phyloP scores from a whole-genome alignment of 2,888 invertebrate genomes.

The Disparrhopalites patrizii region DNA sequence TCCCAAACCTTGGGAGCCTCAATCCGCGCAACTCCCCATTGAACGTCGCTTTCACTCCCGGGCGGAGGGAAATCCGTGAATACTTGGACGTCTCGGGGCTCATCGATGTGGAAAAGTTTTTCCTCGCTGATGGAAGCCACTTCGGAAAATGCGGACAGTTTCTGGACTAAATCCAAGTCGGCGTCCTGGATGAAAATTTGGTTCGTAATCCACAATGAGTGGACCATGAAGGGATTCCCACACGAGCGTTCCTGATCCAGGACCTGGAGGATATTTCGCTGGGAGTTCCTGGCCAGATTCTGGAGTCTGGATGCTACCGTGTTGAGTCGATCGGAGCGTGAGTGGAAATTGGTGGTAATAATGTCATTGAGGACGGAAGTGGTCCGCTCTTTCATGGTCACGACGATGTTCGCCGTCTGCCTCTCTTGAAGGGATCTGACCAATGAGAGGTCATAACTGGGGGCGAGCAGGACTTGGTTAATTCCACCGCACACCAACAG shows the following conservation, averaged over 20 bases:
- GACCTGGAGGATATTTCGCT: background rate
- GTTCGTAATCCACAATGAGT: background rate
- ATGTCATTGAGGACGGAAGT: background rate
- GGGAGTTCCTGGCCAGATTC: background rate
- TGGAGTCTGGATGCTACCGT: background rate
- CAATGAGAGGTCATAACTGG: background rate
- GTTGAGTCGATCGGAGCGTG: background rate
- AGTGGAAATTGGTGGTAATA: background rate
- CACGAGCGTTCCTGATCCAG: background rate
- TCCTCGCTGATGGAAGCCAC: background rate
- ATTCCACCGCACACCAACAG: too few species aligned
- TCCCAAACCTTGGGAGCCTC: slow-evolving; percentile 26
- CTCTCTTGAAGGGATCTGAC: background rate
- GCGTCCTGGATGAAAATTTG: background rate
- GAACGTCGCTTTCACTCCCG: background rate
- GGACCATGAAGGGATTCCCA: background rate
- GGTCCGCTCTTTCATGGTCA: background rate
- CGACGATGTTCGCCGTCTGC: background rate
- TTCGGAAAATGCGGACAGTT: background rate
- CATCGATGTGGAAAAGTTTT: background rate
- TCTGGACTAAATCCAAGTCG: background rate
- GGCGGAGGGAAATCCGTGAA: background rate
- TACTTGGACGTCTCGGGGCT: background rate
- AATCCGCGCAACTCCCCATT: slow-evolving; percentile 31
- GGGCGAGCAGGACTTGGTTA: background rate